Base-by-base conservation (phyloP, 2,888 invertebrate species). In the Marasmarcha lunaedactyla region DNA sequence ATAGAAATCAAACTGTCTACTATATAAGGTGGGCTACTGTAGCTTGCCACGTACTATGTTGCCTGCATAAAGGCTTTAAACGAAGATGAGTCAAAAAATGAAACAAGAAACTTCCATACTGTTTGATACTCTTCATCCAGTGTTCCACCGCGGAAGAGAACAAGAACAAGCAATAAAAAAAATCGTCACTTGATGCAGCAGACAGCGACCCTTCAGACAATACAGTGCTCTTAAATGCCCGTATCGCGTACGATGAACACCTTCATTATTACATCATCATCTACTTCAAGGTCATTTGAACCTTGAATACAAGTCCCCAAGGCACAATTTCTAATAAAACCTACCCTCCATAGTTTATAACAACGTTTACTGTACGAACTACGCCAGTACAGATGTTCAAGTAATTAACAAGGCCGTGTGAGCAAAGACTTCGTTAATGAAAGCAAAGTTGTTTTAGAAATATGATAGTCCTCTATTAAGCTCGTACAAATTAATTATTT, bases 191-290 rank as follows among this genome's bases (percentile, higher is more conserved):
- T 70, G 70, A 71, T 67, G 67, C 59, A 54, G 55, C 66, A 69
- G 72, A 68, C 74, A 72, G 73, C 71, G 62, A 57, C 59, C 54
- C 76, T 74, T 56, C 63, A 73, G 69, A 78, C 78, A 78, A 77
- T 74, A 54, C 62, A 59, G 61, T 54, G 55, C 58, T 65, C 71
- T 73, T 69, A 70, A 34, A 69, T 70, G 60, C 69, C 65, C 59
- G 64, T 71, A 70, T 69, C 65, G 56, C 59, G 55, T 57, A 55
- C 57, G 46, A 46, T 51, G 47, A 40, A 38, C 45, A 36, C 10
- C n/a, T 2, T 30, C 30, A 30, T 11, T n/a, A 11, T 30, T 30
- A 7, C n/a, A 11, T 30, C n/a, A 30, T 30, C 11, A 11, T 3
- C 10, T 3, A 20, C 10, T 10, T 30, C 4, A 30, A 30, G 10